A percentile compares a stretch with the other conserved stretches of the same genome.
Conservation (phyloP, 2,797 vertebrate genomes). For the Peromyscus melanophrys region DNA sequence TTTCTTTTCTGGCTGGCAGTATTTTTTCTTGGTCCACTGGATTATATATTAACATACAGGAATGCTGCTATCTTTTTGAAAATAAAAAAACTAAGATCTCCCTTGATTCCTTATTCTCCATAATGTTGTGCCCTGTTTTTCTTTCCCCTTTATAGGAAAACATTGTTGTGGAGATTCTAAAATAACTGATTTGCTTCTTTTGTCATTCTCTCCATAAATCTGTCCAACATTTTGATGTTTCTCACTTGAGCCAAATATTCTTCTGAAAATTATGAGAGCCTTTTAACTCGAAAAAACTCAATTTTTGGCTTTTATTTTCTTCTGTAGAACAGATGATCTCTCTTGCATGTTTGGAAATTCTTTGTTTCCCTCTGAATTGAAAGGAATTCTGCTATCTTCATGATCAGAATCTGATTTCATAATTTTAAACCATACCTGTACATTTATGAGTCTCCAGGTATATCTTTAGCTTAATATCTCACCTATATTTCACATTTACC, state of each 20-base stretch:
- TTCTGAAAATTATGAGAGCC: not conserved
- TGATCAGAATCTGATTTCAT: not conserved
- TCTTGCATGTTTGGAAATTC: not conserved
- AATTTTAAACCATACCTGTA: not conserved
- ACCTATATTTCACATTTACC: not conserved
- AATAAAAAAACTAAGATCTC: not conserved
- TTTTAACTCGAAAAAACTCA: not conserved
- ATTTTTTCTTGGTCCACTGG: not conserved
- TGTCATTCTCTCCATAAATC: slow-evolving; percentile 30
- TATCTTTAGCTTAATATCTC: not conserved
- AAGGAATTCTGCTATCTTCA: not conserved
- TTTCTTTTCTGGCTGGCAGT: not conserved
- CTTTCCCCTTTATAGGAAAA: not conserved
- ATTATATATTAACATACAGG: not conserved
- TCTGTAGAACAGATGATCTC: not conserved
- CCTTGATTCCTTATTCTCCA: not conserved
- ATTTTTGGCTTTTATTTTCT: not conserved
- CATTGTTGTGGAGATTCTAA: not conserved
- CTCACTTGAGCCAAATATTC: not conserved
- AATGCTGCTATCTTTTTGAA: not conserved
- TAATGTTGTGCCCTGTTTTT: not conserved
- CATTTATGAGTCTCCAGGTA: not conserved
- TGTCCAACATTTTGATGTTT: not conserved
- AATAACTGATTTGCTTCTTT: not conserved
- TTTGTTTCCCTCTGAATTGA: not conserved